These are phyloP conservation scores for Lates japonicus DNA, from an alignment of 2,797 vertebrate genomes.

Conservation along the genomic window DNA sequence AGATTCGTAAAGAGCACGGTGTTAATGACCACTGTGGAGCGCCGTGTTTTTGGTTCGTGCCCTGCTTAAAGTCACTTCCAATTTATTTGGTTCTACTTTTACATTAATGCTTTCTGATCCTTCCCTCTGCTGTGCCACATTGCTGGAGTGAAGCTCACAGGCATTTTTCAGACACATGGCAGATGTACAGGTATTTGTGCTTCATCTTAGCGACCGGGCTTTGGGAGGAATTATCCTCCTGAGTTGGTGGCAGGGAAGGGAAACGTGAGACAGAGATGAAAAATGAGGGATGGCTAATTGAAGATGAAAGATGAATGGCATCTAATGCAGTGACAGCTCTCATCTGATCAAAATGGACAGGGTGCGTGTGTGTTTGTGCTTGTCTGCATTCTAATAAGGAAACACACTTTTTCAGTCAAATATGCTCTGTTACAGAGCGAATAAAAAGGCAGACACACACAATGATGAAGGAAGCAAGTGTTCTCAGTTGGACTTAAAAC, in stretches of 20 bases:
- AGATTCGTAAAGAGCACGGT: background rate
- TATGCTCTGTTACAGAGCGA: background rate
- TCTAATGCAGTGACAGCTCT: slow-evolving; percentile 55
- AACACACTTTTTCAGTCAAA: background rate
- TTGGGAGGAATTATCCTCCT: slow-evolving; percentile 40
- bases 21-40: background rate
- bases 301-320: slow-evolving; percentile 70
- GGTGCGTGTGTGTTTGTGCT: background rate
- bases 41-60: background rate
- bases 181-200: slow-evolving; percentile 41
- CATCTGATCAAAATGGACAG: slow-evolving; percentile 52
- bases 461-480: background rate
- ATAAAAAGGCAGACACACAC: background rate
- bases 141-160: slow-evolving; percentile 21
- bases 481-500: background rate
- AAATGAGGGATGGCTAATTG: slow-evolving; percentile 75
- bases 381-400: slow-evolving; percentile 19
- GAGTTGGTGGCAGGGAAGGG: slow-evolving; percentile 37
- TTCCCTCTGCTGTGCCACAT: background rate
- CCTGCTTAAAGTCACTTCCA: slow-evolving; percentile 1
- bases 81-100: slow-evolving; percentile 14
- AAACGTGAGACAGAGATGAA: slow-evolving; percentile 51
- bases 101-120: slow-evolving; percentile 13
- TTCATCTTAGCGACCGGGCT: background rate
- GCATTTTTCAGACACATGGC: slow-evolving; percentile 26